phyloP scores from a whole-genome alignment of 2,113 vertebrate genomes.

The Brachypodius melanocephalos region DNA sequence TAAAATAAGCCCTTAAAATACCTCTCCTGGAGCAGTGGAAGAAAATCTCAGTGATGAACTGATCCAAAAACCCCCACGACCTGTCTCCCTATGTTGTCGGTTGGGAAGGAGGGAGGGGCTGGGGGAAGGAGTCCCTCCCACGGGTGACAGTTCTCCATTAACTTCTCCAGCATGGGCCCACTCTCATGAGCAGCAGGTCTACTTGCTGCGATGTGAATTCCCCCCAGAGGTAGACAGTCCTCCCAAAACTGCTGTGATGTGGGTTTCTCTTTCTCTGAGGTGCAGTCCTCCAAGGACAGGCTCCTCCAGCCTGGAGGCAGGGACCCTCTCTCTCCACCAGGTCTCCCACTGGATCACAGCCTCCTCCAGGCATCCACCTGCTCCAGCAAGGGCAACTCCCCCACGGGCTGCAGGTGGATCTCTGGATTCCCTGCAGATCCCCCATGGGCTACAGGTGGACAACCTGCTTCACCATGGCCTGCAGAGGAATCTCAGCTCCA shows the following conservation, averaged over 20 bases:
- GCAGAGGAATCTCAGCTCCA: not conserved
- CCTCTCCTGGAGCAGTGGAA: no score
- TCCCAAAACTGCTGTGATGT: accelerated
- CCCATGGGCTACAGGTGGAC: not conserved
- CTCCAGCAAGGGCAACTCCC: not conserved
- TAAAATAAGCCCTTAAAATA: not conserved
- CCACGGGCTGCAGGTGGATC: not conserved
- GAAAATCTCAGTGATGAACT: no score
- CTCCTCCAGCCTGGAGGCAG: not conserved
- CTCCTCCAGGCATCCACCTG: not conserved
- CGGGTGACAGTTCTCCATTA: accelerated
- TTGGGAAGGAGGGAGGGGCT: no score
- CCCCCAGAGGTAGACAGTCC: accelerated
- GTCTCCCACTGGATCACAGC: not conserved
- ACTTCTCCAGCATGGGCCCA: accelerated
- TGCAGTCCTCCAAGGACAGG: not conserved
- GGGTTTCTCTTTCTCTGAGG: not conserved
- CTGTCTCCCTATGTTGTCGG: no score
- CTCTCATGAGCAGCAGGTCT: not conserved
- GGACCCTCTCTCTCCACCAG: not conserved
- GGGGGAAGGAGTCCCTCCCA: no score
- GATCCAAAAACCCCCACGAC: no score
- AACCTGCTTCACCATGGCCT: not conserved
- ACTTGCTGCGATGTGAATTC: not conserved
- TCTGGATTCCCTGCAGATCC: not conserved